phyloP scores from a whole-genome alignment of 2,113 vertebrate species.

The Pseudolaguvia tuberculata region DNA sequence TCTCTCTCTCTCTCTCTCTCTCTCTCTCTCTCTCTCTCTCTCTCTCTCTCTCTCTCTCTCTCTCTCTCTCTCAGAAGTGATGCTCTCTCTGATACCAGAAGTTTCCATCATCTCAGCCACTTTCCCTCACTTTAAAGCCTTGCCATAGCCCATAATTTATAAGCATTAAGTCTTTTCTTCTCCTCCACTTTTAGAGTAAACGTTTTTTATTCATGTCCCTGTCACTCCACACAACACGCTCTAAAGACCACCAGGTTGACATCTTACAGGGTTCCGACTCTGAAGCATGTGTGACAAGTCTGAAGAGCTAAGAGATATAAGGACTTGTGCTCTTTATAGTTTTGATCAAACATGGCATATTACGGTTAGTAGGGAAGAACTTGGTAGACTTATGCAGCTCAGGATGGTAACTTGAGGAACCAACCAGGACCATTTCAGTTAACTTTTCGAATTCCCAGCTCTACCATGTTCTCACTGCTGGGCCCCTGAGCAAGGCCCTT shows the following conservation, averaged over 20 bases:
- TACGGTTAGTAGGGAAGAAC: background rate
- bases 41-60: too few relatives aligned
- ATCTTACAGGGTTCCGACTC: slow-evolving; percentile 9
- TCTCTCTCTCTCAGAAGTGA: background rate
- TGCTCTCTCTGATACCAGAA: background rate
- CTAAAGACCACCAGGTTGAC: slow-evolving; percentile 41
- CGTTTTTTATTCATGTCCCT: slow-evolving; percentile 54
- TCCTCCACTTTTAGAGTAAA: slow-evolving; percentile 39
- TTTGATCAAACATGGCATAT: background rate
- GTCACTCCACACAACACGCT: slow-evolving; percentile 45
- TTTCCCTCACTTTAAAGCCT: slow-evolving; percentile 47
- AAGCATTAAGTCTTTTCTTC: slow-evolving; percentile 34
- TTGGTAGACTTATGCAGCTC: background rate
- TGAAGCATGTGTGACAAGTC: slow-evolving; percentile 7
- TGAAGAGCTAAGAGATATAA: background rate
- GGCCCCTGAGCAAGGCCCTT: too few relatives aligned
- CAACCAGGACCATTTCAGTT: background rate
- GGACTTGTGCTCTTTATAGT: background rate
- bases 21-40: too few relatives aligned
- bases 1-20: too few relatives aligned
- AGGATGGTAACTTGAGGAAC: background rate
- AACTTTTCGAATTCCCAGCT: too few relatives aligned
- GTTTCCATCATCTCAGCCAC: background rate
- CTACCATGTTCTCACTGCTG: too few relatives aligned
- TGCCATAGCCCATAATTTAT: slow-evolving; percentile 52